Evolutionary conservation across 2,797 vertebrate species (phyloP), one percentile per base, ranked within the genome.

Genomic region (Leuciscus waleckii): DNA sequence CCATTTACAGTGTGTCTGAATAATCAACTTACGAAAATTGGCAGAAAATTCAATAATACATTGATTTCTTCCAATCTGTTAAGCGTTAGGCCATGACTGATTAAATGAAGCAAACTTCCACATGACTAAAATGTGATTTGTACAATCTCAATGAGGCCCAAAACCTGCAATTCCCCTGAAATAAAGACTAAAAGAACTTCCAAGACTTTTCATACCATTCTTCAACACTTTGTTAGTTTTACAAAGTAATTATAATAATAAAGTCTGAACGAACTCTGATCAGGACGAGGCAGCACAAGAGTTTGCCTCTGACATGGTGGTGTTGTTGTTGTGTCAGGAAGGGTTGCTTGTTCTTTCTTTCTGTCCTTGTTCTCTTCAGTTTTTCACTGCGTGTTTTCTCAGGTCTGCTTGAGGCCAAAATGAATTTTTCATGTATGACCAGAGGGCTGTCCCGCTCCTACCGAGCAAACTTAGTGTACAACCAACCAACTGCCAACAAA

Each of bases 351-450:
- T 81, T 58, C 49, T 87, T 89, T 83, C 89, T 86, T 93, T 93
- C 91, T 83, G 90, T 91, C 89, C 91, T 93, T 92, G 93, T 89
- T 49, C 46, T 49, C 46, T 51, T 51, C 17, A 93, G 91, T 88
- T 93, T 94, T 92, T 21, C 88, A 89, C 87, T 92, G 90, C 86
- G 91, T 90, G 90, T 93, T 93, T 93, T 90, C 89, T 90, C 89
- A 85, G 93, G 93, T 94, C 91, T 89, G 92, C 94, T 94, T 90
- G 89, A 83, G 91, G 94, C 92, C 1, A 91, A 86, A 89, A 93
- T 95, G 78, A 91, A 95, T 95, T 93, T 95, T 95, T 94, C 89
- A 95, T 92, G 81, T 90, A 88, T 85, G 86, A 93, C 95, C 92
- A 14, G 88, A 93, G 94, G 95, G 93, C 89, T 90, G 92, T 87